These are phyloP conservation scores for Helicolenus hilgendorfi DNA, from an alignment of 2,797 vertebrate species.

Conservation along the genomic window DNA sequence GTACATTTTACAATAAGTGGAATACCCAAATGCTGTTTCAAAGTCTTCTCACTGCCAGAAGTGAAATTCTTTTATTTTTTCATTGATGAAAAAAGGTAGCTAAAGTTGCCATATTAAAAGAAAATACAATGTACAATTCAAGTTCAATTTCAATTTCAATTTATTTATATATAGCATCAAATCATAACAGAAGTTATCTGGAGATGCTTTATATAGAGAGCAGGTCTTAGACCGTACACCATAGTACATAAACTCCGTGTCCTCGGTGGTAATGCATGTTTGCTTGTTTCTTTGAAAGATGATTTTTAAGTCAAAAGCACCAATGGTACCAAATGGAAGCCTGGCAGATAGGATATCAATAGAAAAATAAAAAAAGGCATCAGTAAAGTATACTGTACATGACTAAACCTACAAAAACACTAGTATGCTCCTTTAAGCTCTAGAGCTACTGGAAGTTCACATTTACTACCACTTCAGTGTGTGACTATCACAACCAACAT, in stretches of 20 bases:
- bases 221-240: too few species aligned
- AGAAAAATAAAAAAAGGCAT: background rate
- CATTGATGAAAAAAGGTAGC: background rate
- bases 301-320: background rate
- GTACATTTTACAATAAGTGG: background rate
- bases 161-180: too few species aligned
- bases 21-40: background rate
- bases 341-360: background rate
- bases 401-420: background rate
- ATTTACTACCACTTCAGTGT: background rate
- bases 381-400: background rate
- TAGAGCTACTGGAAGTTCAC: background rate
- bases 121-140: background rate
- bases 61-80: background rate
- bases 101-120: background rate
- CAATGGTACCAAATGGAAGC: background rate
- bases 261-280: background rate
- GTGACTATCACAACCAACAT: background rate
- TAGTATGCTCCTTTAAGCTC: background rate
- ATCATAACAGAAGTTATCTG: too few species aligned
- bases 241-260: background rate
- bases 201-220: too few species aligned
- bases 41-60: background rate
- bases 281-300: background rate
- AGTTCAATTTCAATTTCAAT: too few species aligned